These are phyloP conservation scores for Pseudochirops cupreus DNA, from an alignment of 2,797 vertebrate genomes.

Conservation along the genomic window DNA sequence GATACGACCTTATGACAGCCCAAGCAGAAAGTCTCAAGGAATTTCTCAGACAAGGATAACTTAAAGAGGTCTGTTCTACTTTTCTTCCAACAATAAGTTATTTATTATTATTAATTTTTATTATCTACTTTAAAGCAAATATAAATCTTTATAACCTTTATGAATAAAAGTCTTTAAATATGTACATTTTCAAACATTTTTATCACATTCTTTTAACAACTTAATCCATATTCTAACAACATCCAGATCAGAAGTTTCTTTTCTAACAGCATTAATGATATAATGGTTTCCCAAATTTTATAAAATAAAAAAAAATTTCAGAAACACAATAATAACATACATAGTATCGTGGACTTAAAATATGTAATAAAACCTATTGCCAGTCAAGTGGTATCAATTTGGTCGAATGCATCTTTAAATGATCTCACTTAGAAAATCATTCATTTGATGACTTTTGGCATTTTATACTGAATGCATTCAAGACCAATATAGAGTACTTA, in stretches of 20 bases:
- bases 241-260: not conserved
- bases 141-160: too few relatives aligned
- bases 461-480: not conserved
- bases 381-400: not conserved
- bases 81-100: not conserved
- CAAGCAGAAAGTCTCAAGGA: not conserved
- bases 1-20: not conserved
- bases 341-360: not conserved
- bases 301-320: not conserved
- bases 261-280: not conserved
- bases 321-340: not conserved
- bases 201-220: not conserved
- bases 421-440: not conserved
- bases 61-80: not conserved
- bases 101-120: not conserved
- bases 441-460: not conserved
- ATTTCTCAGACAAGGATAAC: not conserved
- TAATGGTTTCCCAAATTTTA: not conserved
- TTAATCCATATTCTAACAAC: not conserved
- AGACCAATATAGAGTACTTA: not conserved
- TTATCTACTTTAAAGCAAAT: not conserved
- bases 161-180: not conserved
- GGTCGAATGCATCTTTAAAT: not conserved
- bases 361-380: not conserved
- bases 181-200: not conserved